phyloP scores from a whole-genome alignment of 2,797 vertebrate genomes.

The Esox lucius region DNA sequence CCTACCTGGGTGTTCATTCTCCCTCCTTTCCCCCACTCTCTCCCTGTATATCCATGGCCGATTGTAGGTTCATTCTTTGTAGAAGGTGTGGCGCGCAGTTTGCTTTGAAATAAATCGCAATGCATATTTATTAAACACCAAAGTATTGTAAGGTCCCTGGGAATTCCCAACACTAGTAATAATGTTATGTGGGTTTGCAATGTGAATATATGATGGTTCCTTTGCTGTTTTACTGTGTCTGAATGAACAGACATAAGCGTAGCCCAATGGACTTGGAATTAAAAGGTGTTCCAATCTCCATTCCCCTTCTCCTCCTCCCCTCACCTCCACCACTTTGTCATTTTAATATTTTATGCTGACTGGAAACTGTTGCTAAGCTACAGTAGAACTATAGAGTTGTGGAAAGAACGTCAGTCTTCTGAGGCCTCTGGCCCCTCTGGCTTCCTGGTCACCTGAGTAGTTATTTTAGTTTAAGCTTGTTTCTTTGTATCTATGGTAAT shows the following conservation, averaged over 20 bases:
- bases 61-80: constrained; percentile 23
- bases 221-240: constrained; percentile 17
- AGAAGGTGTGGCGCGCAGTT: not conserved
- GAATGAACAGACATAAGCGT: not conserved
- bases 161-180: too few species aligned
- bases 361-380: constrained; percentile 72
- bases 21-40: not conserved
- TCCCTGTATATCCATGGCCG: not conserved
- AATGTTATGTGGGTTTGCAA: too few species aligned
- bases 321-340: constrained; percentile 39
- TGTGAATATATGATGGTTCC: constrained; percentile 2
- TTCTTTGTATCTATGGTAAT: not conserved
- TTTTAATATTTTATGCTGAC: constrained; percentile 45
- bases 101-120: too few species aligned
- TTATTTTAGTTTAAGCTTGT: not conserved
- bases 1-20: not conserved
- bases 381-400: constrained; percentile 48
- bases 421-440: not conserved
- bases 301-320: constrained; percentile 32
- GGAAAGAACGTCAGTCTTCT: constrained; percentile 38
- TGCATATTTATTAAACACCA: too few species aligned
- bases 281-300: constrained; percentile 39
- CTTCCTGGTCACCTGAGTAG: constrained; percentile 18
- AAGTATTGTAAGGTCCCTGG: too few species aligned
- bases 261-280: constrained; percentile 28